Base-by-base conservation (phyloP, 2,797 vertebrate species). In the Rhyacichthys aspro region DNA sequence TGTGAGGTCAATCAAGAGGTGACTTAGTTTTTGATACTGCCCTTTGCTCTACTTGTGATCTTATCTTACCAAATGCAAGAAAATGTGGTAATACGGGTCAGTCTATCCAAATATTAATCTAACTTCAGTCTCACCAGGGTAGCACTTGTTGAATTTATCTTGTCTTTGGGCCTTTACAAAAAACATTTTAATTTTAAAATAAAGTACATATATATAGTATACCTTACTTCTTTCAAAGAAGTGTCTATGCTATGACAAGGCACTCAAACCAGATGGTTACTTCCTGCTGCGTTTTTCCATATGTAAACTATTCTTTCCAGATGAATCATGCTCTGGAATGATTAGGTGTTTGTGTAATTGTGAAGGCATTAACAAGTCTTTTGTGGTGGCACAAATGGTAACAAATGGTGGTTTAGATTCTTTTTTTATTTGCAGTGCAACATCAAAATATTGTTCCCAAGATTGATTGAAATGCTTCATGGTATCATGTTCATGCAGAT, bases 291-390 rank as follows among this genome's bases (percentile, higher is more conserved):
- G 15, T 63, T 36, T 61, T 38, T 66, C 18, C 48, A n/a, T 58
- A 58, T 46, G 45, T 66, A 14, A 16, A 16, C 55, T 77, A 67
- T 81, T 72, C 73, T 84, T 82, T 85, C 79, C 85, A 88, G 85
- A 86, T 86, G 85, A 15, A 36, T 83, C 55, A 55, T 67, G 50
- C 55, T 64, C 54, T 63, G 52, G 50, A 18, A 65, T 38, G 57
- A 37, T 17, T 72, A n/a, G n/a, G n/a, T n/a, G 59, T 79, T 70
- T 63, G 56, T 68, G 63, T 74, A 76, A 78, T 67, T 47, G 23
- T 16, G 9, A 48, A 58, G 9, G 38, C 42, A 36, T 55, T 56
- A 57, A 23, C 50, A 41, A 36, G 12, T 54, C 7, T 57, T 54
- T 42, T 34, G 16, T 36, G 14, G 8, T 1, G 17, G 2, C 9